Evolutionary conservation across 1,140 invertebrate species (phyloP).

Genomic region (Polypedilum vanderplanki): DNA sequence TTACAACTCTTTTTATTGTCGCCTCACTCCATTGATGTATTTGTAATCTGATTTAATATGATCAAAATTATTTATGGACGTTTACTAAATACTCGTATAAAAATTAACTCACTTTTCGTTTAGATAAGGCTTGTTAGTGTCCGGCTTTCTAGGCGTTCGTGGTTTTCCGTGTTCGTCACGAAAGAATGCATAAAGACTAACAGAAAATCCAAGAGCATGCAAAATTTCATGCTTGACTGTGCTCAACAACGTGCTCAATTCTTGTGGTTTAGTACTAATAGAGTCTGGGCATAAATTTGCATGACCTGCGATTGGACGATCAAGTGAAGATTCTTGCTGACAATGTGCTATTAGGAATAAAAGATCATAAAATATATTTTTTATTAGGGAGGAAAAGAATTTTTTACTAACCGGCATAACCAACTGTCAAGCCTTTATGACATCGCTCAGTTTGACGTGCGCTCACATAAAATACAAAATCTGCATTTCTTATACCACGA

Average conservation of each 20-base stretch:
- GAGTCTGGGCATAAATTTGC: conserved; percentile 96
- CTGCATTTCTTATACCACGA: conserved; percentile 72
- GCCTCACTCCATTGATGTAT: conserved; percentile 90
- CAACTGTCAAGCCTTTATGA: conserved; percentile 78
- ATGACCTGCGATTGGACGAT: conserved; percentile 95
- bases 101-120: conserved; percentile 70
- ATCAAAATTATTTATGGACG: neutral
- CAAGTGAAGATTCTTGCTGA: conserved; percentile 87
- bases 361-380: neutral
- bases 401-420: conserved; percentile 67
- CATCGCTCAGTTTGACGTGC: conserved; percentile 89
- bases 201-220: conserved; percentile 93
- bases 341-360: conserved; percentile 68
- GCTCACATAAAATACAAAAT: conserved; percentile 97
- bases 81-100: neutral
- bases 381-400: neutral
- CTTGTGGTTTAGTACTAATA: conserved; percentile 86
- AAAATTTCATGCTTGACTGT: conserved; percentile 99
- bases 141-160: conserved; percentile 65
- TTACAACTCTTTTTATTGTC: conserved; percentile 72
- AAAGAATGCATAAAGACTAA: conserved; percentile 86
- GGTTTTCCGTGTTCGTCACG: conserved; percentile 77
- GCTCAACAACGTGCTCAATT: conserved; percentile 85
- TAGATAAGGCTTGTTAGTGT: conserved; percentile 79
- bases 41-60: conserved; percentile 55